phyloP scores from a whole-genome alignment of 2,113 vertebrate genomes.

The Pterophyllum scalare region DNA sequence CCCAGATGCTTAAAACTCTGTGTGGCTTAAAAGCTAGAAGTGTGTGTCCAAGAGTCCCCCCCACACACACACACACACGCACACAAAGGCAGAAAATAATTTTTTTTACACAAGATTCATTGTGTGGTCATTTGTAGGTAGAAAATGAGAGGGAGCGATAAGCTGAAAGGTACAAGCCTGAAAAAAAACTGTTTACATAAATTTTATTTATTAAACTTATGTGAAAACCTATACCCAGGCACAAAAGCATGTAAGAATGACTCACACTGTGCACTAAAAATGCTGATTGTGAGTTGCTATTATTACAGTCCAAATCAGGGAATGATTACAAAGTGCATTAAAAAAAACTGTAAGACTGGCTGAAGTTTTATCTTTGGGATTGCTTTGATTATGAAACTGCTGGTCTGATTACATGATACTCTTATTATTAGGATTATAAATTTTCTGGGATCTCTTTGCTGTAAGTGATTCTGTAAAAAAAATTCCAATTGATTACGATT shows the following conservation, averaged over 20 bases:
- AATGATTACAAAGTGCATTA: constrained; percentile 36
- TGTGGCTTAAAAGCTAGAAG: background rate
- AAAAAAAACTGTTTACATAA: background rate
- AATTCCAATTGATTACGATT: background rate
- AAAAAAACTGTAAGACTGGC: background rate
- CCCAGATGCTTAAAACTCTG: background rate
- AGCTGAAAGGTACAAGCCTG: background rate
- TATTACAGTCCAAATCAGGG: constrained; percentile 18
- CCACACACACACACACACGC: no score
- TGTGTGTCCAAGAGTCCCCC: background rate
- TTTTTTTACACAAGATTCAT: no score
- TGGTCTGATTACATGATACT: background rate
- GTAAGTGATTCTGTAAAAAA: background rate
- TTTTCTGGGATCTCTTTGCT: background rate
- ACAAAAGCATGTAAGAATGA: constrained; percentile 12
- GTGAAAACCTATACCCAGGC: background rate
- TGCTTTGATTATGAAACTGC: constrained; percentile 10
- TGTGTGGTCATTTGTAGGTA: background rate
- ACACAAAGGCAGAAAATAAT: no score
- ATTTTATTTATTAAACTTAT: background rate
- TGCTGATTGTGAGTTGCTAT: background rate
- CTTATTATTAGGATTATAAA: background rate
- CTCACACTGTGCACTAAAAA: background rate
- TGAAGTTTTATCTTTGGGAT: constrained; percentile 2
- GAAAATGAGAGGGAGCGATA: background rate